Conservation (phyloP, 30 jellyfish, hydroid and myxozoan genomes). For the Aurelia coerulea region DNA sequence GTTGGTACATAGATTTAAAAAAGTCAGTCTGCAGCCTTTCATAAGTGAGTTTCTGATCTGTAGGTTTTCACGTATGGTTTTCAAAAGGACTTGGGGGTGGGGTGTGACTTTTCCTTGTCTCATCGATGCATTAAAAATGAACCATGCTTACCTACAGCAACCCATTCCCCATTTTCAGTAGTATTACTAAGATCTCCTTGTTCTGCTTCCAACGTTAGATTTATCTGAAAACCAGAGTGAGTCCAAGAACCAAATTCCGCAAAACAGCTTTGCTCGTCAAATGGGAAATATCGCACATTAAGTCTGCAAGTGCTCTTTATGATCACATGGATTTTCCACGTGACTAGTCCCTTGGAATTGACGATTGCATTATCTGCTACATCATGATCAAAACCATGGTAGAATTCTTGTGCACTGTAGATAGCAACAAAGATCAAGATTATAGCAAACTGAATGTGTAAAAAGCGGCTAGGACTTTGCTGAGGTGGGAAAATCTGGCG, state of each 20-base stretch:
- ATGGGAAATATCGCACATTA: slow-evolving; percentile 63
- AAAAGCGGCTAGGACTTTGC: too few species aligned
- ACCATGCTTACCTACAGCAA: slow-evolving; percentile 19
- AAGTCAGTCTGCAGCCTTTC: too few species aligned
- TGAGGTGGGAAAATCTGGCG: too few species aligned
- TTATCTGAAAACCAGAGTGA: slow-evolving; percentile 43
- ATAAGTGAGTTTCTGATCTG: too few species aligned
- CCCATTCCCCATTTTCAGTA: slow-evolving; percentile 68
- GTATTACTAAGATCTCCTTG: slow-evolving; percentile 48
- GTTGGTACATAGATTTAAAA: too few species aligned
- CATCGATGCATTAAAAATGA: background rate
- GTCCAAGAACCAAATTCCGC: slow-evolving; percentile 80
- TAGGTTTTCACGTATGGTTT: too few species aligned
- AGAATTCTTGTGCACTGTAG: slow-evolving; percentile 64
- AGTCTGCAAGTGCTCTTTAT: slow-evolving; percentile 65
- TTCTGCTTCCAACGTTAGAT: slow-evolving; percentile 18
- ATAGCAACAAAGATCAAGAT: background rate
- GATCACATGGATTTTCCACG: slow-evolving; percentile 58
- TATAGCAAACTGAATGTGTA: too few species aligned
- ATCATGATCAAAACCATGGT: slow-evolving; percentile 66
- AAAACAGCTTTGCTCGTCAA: slow-evolving; percentile 66
- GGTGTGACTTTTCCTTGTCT: too few species aligned
- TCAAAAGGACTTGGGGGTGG: too few species aligned
- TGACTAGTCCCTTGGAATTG: slow-evolving; percentile 39
- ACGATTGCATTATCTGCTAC: slow-evolving; percentile 51